phyloP scores from a whole-genome alignment of 2,888 invertebrate genomes.

The Zonitis immaculata region DNA sequence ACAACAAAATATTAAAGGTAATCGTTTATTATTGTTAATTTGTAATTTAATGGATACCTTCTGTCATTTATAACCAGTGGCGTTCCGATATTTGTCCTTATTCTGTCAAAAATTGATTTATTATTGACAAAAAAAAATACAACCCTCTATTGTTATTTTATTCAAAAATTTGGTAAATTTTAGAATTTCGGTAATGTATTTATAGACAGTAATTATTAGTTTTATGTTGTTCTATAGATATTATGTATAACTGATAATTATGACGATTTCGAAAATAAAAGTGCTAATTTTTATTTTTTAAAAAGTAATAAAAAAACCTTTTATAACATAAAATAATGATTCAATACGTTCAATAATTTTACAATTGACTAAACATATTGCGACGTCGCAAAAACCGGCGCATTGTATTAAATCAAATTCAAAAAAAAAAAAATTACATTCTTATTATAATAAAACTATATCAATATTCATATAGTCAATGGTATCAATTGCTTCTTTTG shows the following conservation, averaged over 20 bases:
- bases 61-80: neutral
- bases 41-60: neutral
- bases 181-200: no score
- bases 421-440: neutral
- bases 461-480: no score
- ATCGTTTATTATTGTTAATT: neutral
- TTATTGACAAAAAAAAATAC: neutral
- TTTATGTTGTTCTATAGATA: no score
- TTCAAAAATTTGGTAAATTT: no score
- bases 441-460: no score
- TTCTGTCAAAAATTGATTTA: neutral
- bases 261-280: neutral
- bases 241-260: no score
- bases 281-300: neutral
- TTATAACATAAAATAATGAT: neutral
- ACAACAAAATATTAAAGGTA: neutral
- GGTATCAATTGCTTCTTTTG: no score
- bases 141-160: neutral
- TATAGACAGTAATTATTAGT: no score
- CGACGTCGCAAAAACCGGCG: slow-evolving; percentile 41
- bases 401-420: slow-evolving; percentile 30
- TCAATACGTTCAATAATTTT: slow-evolving; percentile 39
- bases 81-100: neutral
- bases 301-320: neutral
- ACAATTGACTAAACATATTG: slow-evolving; percentile 38